phyloP scores from a whole-genome alignment of 1,140 invertebrate species.

The Probaryconus sp. region DNA sequence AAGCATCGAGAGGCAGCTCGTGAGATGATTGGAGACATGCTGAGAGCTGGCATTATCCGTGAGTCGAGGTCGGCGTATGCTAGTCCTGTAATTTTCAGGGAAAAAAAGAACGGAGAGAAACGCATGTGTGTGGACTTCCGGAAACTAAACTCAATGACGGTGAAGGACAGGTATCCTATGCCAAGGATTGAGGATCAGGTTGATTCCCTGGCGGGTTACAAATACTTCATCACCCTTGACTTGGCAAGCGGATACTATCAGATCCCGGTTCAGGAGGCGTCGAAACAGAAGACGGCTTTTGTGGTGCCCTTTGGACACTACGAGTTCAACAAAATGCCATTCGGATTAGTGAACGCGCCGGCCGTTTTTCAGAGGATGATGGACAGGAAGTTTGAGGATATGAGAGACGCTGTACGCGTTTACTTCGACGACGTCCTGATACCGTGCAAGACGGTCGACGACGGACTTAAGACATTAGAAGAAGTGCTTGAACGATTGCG shows the following conservation, averaged over 20 bases:
- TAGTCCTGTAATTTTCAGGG: conserved; percentile 73
- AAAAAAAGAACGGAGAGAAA: conserved; percentile 73
- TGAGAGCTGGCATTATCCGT: conserved; percentile 66
- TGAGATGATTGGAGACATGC: conserved; percentile 66
- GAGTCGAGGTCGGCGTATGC: conserved; percentile 72
- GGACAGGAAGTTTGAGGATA: conserved; percentile 64
- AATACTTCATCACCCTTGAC: conserved; percentile 73
- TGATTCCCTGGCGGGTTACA: conserved; percentile 62
- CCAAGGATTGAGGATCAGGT: conserved; percentile 74
- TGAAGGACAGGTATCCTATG: conserved; percentile 74
- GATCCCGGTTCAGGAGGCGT: conserved; percentile 40
- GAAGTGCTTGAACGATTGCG: background rate
- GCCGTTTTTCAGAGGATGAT: conserved; percentile 68
- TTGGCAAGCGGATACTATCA: conserved; percentile 69
- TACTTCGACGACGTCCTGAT: conserved; percentile 68
- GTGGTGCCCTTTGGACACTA: conserved; percentile 63
- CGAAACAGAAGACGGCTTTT: conserved; percentile 54
- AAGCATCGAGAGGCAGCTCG: conserved; percentile 58
- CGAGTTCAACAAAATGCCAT: conserved; percentile 63
- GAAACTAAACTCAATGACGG: conserved; percentile 71
- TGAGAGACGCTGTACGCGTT: conserved; percentile 39
- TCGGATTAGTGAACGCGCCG: conserved; percentile 67
- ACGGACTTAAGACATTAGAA: background rate
- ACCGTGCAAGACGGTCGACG: background rate
- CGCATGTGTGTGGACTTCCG: conserved; percentile 76